phyloP scores from a whole-genome alignment of 2,797 vertebrate species.

The Sarcoramphus papa region DNA sequence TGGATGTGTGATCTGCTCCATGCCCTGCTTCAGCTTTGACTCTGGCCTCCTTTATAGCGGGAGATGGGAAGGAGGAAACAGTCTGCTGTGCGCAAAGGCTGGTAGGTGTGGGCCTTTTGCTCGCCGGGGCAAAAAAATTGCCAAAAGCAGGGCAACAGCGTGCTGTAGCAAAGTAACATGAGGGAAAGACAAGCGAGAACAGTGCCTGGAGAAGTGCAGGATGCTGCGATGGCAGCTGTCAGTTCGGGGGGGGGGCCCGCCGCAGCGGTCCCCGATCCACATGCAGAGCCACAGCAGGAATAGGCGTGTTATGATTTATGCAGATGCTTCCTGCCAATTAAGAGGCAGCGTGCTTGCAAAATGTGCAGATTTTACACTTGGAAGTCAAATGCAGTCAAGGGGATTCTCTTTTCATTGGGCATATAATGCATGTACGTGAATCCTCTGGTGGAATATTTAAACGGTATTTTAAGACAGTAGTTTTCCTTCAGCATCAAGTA shows the following conservation, averaged over 20 bases:
- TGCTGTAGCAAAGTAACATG: accelerated
- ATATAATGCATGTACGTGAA: background rate
- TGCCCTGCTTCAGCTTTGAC: background rate
- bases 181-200: background rate
- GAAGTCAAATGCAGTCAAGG: background rate
- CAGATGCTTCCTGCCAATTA: background rate
- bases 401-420: background rate
- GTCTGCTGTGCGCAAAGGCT: background rate
- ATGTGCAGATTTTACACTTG: background rate
- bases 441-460: background rate
- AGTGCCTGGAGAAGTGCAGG: background rate
- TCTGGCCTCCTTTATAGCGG: background rate
- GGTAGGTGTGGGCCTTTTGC: background rate
- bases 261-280: background rate
- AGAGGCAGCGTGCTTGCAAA: background rate
- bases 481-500: background rate
- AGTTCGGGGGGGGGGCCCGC: accelerated
- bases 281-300: background rate
- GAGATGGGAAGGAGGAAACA: background rate
- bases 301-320: background rate
- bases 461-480: background rate
- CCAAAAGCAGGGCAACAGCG: background rate
- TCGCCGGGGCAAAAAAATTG: background rate
- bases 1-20: background rate
- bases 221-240: background rate